Conservation (phyloP, 2,113 vertebrate species). For the Gopherus evgoodei region DNA sequence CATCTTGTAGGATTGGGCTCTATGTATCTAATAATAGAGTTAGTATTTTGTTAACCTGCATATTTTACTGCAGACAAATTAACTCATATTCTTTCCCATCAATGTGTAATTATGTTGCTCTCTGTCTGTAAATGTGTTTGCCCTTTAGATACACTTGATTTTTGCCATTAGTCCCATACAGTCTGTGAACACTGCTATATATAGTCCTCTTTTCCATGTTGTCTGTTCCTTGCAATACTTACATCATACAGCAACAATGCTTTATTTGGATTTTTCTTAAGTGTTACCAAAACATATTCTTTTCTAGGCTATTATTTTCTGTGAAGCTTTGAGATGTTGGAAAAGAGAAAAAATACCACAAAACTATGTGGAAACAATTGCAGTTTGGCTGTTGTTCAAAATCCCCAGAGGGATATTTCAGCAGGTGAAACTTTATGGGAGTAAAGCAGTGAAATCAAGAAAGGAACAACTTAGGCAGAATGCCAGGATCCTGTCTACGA, state of each 20-base stretch:
- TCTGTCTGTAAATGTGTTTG: neutral
- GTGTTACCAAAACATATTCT: neutral
- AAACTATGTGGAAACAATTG: neutral
- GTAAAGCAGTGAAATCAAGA: neutral
- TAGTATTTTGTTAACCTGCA: neutral
- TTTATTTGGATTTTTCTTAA: neutral
- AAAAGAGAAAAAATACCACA: neutral
- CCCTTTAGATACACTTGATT: neutral
- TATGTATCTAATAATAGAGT: neutral
- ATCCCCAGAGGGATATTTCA: slow-evolving; percentile 6
- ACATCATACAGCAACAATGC: neutral
- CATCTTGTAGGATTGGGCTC: neutral
- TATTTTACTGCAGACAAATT: neutral
- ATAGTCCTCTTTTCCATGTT: neutral
- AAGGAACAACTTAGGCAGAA: neutral
- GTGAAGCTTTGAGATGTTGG: neutral
- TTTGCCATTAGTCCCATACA: neutral
- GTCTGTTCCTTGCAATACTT: neutral
- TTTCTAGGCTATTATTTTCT: neutral
- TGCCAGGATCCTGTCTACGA: slow-evolving; percentile 24
- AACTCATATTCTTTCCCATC: neutral
- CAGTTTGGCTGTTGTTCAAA: neutral
- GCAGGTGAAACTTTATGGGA: neutral
- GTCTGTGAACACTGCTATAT: accelerated
- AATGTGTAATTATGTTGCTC: neutral